phyloP scores from a whole-genome alignment of 1,140 invertebrate genomes.

The Polypedilum pembai region DNA sequence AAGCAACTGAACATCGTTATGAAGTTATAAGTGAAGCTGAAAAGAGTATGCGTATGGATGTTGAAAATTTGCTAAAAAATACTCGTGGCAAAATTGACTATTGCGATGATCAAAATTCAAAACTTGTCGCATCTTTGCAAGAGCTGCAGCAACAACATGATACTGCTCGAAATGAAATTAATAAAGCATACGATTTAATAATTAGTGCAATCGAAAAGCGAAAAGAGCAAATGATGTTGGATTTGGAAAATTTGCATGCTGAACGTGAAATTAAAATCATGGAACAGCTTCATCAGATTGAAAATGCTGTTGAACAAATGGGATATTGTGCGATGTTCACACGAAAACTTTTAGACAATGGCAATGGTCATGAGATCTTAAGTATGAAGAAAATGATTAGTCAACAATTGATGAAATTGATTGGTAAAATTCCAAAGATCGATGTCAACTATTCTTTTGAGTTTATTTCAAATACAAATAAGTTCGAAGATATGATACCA shows the following conservation, averaged over 20 bases:
- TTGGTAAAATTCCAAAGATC: conserved; percentile 69
- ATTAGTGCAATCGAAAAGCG: conserved; percentile 73
- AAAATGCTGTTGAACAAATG: conserved; percentile 71
- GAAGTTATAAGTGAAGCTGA: conserved; percentile 69
- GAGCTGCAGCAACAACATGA: conserved; percentile 79
- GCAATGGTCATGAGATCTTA: conserved; percentile 74
- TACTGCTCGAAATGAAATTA: conserved; percentile 73
- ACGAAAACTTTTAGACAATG: conserved; percentile 65
- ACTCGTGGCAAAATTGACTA: conserved; percentile 62
- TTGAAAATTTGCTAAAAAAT: conserved; percentile 62
- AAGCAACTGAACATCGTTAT: conserved; percentile 66
- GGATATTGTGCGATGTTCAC: conserved; percentile 80
- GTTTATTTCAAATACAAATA: conserved; percentile 71
- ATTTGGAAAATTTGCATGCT: conserved; percentile 72
- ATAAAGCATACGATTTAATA: conserved; percentile 76
- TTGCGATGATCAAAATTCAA: conserved; percentile 64
- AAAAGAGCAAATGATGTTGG: conserved; percentile 63
- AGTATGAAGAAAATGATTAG: conserved; percentile 68
- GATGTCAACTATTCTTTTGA: conserved; percentile 69
- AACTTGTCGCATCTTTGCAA: conserved; percentile 67
- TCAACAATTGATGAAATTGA: conserved; percentile 65
- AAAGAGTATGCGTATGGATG: conserved; percentile 63
- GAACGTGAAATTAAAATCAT: conserved; percentile 79
- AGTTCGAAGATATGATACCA: conserved; percentile 63
- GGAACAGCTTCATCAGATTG: conserved; percentile 73